These are phyloP conservation scores for Lottia scabra DNA, from an alignment of 2,888 invertebrate genomes.

Conservation along the genomic window DNA sequence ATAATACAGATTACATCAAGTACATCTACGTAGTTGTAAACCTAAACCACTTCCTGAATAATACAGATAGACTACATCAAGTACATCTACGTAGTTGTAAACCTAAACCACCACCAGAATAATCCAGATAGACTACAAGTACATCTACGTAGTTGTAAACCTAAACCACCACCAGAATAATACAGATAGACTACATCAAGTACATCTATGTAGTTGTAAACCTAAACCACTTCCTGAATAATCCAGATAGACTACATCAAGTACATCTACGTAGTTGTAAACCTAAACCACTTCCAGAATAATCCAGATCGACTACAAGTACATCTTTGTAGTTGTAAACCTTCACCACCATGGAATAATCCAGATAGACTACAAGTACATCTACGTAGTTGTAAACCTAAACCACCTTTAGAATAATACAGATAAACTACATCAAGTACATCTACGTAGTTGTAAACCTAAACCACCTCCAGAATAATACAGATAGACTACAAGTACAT, in stretches of 20 bases:
- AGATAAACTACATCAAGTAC: conserved; percentile 76
- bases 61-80: conserved; percentile 76
- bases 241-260: conserved; percentile 76
- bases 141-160: conserved; percentile 75
- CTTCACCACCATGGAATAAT: conserved; percentile 67
- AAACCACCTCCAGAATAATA: conserved; percentile 70
- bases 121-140: conserved; percentile 77
- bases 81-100: conserved; percentile 76
- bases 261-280: conserved; percentile 76
- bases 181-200: conserved; percentile 76
- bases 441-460: conserved; percentile 75
- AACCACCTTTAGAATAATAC: conserved; percentile 72
- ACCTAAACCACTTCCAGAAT: conserved; percentile 58
- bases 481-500: conserved; percentile 77
- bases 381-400: conserved; percentile 74
- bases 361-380: conserved; percentile 78
- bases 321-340: conserved; percentile 75
- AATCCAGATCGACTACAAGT: conserved; percentile 77
- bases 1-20: conserved; percentile 76
- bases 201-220: conserved; percentile 76
- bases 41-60: conserved; percentile 65
- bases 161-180: conserved; percentile 68
- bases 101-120: conserved; percentile 62
- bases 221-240: conserved; percentile 65
- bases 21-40: conserved; percentile 76